Base-by-base conservation (phyloP, 2,888 invertebrate species). In the Cheilosia vernalis region DNA sequence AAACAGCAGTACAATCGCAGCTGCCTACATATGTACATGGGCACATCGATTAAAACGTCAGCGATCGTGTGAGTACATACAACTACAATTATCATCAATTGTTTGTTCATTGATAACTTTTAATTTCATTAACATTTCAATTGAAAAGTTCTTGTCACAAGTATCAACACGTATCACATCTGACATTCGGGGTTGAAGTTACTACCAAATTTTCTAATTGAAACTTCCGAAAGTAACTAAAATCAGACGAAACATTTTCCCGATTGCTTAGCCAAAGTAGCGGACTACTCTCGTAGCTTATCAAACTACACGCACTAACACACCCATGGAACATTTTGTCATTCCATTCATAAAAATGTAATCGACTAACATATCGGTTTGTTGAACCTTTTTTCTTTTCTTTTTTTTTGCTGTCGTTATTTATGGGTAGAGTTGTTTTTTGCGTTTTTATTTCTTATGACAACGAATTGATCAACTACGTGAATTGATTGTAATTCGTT, bases 401-500 rank as follows among this genome's bases (percentile, higher is more conserved):
- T 4, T 49, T 55, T 27, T 27, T 27, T 27, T 27, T 27, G 66
- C n/a, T 67, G 67, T 60, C 51, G 47, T 47, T 21, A 21, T 21
- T 66, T 55, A 55, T 70, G 21, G 42, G 13, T 33, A 24, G 47
- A 9, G 21, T 19, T 37, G 27, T 51, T 49, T 49, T 47, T 63
- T 33, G 5, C 40, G 9, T 17, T 42, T 33, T 53, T 61, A 2
- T 63, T 56, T 33, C 24, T n/a, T 44, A 76, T 24, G 56, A 21
- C 74, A 58, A 49, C 40, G 49, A 58, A 64, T 63, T 53, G 30
- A 61, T 51, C 44, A 37, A 27, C 15, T 58, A 66, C 66, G 58
- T 66, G 66, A 53, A 64, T 56, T 51, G 56, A n/a, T 19, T 58
- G 42, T 76, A 58, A 76, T 66, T 56, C 58, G 66, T 58, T 56